Evolutionary conservation across 2,113 vertebrate species (phyloP).

Genomic region (Eretmochelys imbricata): DNA sequence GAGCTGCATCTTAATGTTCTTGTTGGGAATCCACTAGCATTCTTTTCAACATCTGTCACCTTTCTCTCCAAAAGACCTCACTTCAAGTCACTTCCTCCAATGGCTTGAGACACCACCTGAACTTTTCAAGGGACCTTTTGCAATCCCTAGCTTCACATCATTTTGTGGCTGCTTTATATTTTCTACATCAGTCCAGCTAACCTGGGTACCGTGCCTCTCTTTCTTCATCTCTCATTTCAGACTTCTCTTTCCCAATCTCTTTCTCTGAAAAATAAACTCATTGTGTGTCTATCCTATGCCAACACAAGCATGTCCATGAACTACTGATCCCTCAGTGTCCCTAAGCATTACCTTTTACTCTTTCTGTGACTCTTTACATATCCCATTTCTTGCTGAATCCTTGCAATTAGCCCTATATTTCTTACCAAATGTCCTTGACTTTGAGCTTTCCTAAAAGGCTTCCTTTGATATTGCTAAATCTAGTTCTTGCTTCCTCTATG

Average conservation of each 20-base stretch:
- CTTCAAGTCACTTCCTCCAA: not conserved
- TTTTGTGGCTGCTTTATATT: not conserved
- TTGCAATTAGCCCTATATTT: constrained; percentile 27
- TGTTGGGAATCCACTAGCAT: not conserved
- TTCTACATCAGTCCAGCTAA: not conserved
- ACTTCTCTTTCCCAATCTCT: not conserved
- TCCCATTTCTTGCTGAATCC: constrained; percentile 36
- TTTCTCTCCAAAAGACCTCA: not conserved
- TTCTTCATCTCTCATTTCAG: not conserved
- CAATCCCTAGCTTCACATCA: not conserved
- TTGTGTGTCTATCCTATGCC: constrained; percentile 33
- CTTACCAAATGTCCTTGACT: constrained; percentile 12
- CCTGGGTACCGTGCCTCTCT: not conserved
- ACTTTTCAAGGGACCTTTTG: constrained; percentile 24
- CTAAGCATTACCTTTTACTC: not conserved
- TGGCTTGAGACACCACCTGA: not conserved
- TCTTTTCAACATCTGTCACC: not conserved
- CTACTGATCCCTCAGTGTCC: not conserved
- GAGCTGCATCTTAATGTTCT: not conserved
- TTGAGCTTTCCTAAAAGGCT: not conserved
- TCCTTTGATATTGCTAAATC: not conserved
- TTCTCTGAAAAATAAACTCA: not conserved
- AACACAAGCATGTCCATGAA: not conserved
- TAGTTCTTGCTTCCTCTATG: not conserved
- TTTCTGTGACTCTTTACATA: constrained; percentile 16